A percentile compares a stretch with the other conserved stretches of the same genome.
These are phyloP conservation scores for Stenolophus ochropezus DNA, from an alignment of 2,888 invertebrate genomes.

Conservation along the genomic window DNA sequence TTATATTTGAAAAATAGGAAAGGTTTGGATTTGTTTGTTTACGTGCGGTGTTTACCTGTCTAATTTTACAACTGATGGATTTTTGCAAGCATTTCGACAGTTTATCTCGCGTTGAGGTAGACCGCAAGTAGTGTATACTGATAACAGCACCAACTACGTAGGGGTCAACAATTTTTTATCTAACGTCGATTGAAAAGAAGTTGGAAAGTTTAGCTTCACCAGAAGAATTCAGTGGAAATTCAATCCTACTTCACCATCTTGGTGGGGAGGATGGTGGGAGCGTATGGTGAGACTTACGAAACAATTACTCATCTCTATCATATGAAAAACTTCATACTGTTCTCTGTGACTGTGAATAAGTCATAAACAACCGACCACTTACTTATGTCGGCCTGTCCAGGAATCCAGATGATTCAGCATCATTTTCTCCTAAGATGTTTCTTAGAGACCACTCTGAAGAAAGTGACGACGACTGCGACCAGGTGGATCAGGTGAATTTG, in stretches of 20 bases:
- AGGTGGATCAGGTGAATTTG: slow-evolving; percentile 60
- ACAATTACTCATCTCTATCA: slow-evolving; percentile 64
- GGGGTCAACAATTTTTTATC: slow-evolving; percentile 65
- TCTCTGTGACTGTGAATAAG: slow-evolving; percentile 66
- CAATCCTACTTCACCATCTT: slow-evolving; percentile 69
- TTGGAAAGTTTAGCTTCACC: slow-evolving; percentile 55
- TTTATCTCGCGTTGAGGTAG: slow-evolving; percentile 62
- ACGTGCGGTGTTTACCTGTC: slow-evolving; percentile 69
- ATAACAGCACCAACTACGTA: slow-evolving; percentile 70
- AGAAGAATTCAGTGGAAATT: slow-evolving; percentile 65
- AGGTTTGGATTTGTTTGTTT: slow-evolving; percentile 64
- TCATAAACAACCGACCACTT: slow-evolving; percentile 68
- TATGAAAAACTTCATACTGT: slow-evolving; percentile 66
- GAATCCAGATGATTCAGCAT: slow-evolving; percentile 63
- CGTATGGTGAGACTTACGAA: slow-evolving; percentile 68
- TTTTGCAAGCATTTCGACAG: slow-evolving; percentile 66
- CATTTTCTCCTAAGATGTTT: slow-evolving; percentile 66
- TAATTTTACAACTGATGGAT: slow-evolving; percentile 64
- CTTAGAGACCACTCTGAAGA: slow-evolving; percentile 61
- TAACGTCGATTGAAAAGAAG: slow-evolving; percentile 63
- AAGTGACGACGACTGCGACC: slow-evolving; percentile 63
- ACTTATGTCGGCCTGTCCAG: slow-evolving; percentile 65
- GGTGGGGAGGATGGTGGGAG: slow-evolving; percentile 72
- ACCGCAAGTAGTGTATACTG: slow-evolving; percentile 67
- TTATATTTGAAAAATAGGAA: slow-evolving; percentile 63